A percentile compares a stretch with the other conserved stretches of the same genome.
Evolutionary conservation across 2,113 vertebrate genomes (phyloP).

Genomic region (Agelaius tricolor): DNA sequence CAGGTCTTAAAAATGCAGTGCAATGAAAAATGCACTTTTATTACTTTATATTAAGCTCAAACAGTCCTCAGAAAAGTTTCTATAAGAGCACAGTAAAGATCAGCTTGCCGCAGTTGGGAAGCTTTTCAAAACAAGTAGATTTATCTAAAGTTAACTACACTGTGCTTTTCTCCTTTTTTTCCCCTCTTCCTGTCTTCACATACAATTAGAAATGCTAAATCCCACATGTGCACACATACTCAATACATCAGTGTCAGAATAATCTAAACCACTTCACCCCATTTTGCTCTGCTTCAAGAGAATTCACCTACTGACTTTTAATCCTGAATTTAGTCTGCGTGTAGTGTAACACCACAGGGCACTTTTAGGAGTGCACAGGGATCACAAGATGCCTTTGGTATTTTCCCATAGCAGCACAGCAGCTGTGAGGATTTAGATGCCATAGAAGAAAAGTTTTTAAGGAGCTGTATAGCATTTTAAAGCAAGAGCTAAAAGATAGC

Average conservation of each 20-base stretch:
- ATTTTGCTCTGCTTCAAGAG: background rate
- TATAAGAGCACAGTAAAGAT: background rate
- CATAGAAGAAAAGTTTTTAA: background rate
- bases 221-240: accelerated
- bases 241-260: background rate
- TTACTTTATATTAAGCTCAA: background rate
- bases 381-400: background rate
- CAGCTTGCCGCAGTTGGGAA: background rate
- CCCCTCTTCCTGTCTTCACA: background rate
- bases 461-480: background rate
- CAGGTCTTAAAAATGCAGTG: background rate
- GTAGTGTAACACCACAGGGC: background rate
- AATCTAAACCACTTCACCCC: background rate
- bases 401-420: background rate
- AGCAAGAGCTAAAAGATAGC: background rate
- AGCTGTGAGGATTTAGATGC: background rate
- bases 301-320: background rate
- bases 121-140: background rate
- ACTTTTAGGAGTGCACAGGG: background rate
- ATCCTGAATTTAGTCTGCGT: background rate
- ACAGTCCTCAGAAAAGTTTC: background rate
- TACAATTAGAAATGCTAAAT: background rate
- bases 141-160: background rate
- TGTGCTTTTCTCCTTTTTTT: background rate
- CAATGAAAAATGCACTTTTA: background rate